Conservation (phyloP, 2,888 invertebrate species). For the Eupsilia transversa region DNA sequence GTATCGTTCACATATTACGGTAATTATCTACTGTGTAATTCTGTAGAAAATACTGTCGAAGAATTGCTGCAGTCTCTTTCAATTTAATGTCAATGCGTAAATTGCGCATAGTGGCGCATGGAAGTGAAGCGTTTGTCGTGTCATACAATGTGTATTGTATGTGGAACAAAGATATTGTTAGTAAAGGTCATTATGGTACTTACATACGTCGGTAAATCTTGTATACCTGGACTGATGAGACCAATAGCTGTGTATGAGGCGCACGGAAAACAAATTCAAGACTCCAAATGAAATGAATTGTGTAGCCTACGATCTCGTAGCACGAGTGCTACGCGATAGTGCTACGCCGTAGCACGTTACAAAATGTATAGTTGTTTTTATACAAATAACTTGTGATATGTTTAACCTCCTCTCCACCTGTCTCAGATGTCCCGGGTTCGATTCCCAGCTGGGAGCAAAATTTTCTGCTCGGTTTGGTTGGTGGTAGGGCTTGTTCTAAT, state of each 20-base stretch:
- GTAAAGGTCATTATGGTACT: not conserved
- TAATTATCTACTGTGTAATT: not conserved
- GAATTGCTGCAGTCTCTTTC: not conserved
- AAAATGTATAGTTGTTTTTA: not conserved
- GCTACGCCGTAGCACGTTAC: conserved; percentile 28
- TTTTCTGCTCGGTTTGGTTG: too few species aligned
- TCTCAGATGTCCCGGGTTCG: too few species aligned
- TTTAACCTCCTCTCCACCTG: too few species aligned
- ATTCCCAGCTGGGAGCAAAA: too few species aligned
- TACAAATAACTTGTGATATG: not conserved
- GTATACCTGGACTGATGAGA: not conserved
- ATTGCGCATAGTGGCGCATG: not conserved
- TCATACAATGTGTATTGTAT: not conserved
- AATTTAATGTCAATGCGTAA: not conserved
- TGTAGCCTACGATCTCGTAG: not conserved
- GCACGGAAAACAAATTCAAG: not conserved
- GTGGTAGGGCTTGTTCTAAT: too few species aligned
- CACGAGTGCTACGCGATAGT: conserved; percentile 10
- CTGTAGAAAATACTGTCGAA: not conserved
- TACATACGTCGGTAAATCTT: not conserved
- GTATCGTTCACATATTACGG: not conserved
- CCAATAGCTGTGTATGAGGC: not conserved
- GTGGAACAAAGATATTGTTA: not conserved
- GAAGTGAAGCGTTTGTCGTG: not conserved
- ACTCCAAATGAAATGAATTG: not conserved